Base-by-base conservation (phyloP, 2,888 invertebrate species). In the Arge pagana region DNA sequence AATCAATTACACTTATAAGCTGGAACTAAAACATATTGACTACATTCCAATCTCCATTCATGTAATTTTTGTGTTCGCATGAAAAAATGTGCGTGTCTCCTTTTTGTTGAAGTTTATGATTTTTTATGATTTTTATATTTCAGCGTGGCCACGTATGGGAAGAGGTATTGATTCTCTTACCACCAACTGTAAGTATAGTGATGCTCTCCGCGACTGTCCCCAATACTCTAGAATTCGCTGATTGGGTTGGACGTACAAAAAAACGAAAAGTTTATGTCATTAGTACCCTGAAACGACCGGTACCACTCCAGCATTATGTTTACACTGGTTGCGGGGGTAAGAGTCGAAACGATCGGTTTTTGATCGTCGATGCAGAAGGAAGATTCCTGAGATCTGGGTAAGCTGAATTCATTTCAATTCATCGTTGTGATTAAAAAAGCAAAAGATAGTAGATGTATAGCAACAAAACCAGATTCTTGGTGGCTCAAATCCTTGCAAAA, bases 71-170 rank as follows among this genome's bases (percentile, higher is more conserved):
- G n/a, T n/a, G n/a, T n/a, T n/a, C n/a, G n/a, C n/a, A n/a, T n/a
- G n/a, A n/a, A 13, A 28, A 15, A 55, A 3, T 15, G 41, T 52
- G 10, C 42, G 8, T 39, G 15, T 35, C 1, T 16, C 10, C 19
- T 2, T n/a, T n/a, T n/a, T 26, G 10, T 3, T n/a, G n/a, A 8
- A 26, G n/a, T 26, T n/a, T n/a, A n/a, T n/a, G n/a, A n/a, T n/a
- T n/a, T n/a, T n/a, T n/a, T n/a, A n/a, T n/a, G n/a, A n/a, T n/a
- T n/a, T n/a, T n/a, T n/a, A n/a, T n/a, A 43, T 67, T 74, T 16
- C 72, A 90, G 86, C 81, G 99, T 57, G 99, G 99, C 8, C 96
- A 98, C 70, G 99, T 99, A 0, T 99, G 99, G 99, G 99, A 99
- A 77, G 98, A 99, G 78, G 96, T 95, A 0, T 81, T 99, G 3